Evolutionary conservation across 2,888 invertebrate species (phyloP), one percentile per base, ranked within the genome.

Genomic region (Ormia ochracea): DNA sequence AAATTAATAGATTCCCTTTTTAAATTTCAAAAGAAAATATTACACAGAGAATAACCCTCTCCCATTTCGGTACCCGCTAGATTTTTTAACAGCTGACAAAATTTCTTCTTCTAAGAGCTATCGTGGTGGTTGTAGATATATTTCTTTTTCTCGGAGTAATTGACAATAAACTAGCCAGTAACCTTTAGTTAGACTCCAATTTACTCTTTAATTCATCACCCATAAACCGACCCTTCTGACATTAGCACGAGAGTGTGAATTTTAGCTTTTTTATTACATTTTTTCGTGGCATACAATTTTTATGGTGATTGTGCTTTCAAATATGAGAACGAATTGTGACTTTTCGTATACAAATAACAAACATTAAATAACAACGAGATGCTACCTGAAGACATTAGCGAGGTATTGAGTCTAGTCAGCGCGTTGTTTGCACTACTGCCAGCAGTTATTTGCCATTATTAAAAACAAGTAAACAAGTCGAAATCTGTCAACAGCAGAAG

Each of bases 401-500:
- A 59, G 31, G 54, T 43, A 31, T 41, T 17, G 14, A 5, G 33
- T 31, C 28, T 48, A 31, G 28, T 36, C 33, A 63, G 12, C 33
- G 21, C 21, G 17, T 65, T 50, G 26, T 65, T 36, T 50, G 9
- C 6, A 69, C 5, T 41, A 19, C 23, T 48, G 26, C 6, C 45
- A 26, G 21, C 23, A 31, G 33, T 36, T 14, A 36, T 23, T 23
- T 36, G 48, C 36, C 23, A 33, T 23, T 4, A 36, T 17, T 31
- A 28, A 17, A 12, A 65, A 31, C 1, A 68, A 56, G 38, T 21
- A 38, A 63, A 23, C 17, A 56, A 63, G 58, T 63, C 23, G 66
- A 48, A 54, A 73, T 31, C 66, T 78, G 66, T 78, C 78, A 66
- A 77, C 56, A 63, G 31, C 36, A 75, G 14, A 38, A 14, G 1